These are phyloP conservation scores for Diplazon laetatorius DNA, from an alignment of 2,888 invertebrate genomes.

Conservation along the genomic window DNA sequence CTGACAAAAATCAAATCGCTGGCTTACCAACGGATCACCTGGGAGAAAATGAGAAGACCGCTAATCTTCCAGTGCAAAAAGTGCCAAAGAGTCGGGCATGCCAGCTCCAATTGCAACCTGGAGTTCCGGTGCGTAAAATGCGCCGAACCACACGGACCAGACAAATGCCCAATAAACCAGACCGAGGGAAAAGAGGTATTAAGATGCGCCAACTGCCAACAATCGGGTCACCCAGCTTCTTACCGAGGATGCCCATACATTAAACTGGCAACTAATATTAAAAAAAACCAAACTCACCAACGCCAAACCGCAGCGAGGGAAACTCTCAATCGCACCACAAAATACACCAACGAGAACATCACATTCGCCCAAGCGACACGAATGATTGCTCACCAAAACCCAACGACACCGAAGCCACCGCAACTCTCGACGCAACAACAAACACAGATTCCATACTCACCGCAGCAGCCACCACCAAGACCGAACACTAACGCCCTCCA, in stretches of 20 bases:
- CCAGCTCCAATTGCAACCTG: constrained; percentile 43
- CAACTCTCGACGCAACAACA: too few species aligned
- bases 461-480: too few species aligned
- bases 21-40: constrained; percentile 18
- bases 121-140: constrained; percentile 45
- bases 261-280: background rate
- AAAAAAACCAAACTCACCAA: background rate
- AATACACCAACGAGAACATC: too few species aligned
- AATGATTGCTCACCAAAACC: too few species aligned
- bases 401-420: too few species aligned
- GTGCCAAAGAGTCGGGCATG: constrained; percentile 49
- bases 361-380: too few species aligned
- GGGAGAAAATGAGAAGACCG: constrained; percentile 28
- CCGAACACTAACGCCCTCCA: too few species aligned
- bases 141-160: constrained; percentile 19
- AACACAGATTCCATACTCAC: too few species aligned
- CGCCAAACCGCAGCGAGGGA: background rate
- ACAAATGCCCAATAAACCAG: constrained; percentile 14
- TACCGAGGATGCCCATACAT: constrained; percentile 16
- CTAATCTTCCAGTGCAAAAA: constrained; percentile 39
- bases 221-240: constrained; percentile 6
- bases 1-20: constrained; percentile 13
- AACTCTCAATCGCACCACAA: constrained; percentile 24
- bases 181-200: constrained; percentile 9
- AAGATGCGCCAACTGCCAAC: background rate